Evolutionary conservation across 64 coral and sea anemone species (phyloP).

Genomic region (Montipora sp.): DNA sequence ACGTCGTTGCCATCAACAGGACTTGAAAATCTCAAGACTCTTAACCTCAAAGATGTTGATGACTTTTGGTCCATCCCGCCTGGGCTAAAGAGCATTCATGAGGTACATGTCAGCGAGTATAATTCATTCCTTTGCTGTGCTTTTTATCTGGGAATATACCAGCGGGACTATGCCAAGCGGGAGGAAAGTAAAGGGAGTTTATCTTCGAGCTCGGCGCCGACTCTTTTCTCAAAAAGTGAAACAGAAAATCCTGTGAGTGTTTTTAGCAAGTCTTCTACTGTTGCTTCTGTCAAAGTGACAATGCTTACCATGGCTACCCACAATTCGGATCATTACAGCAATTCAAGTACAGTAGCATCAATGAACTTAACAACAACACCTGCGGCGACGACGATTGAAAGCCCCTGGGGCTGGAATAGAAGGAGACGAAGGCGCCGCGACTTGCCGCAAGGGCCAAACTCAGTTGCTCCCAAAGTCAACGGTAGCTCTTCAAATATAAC

Average conservation of each 20-base stretch:
- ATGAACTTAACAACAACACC: not conserved
- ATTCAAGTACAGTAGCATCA: not conserved
- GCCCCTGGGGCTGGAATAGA: not conserved
- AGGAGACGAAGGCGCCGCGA: slow-evolving; percentile 17
- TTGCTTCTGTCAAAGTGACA: not conserved
- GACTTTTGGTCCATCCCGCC: slow-evolving; percentile 82
- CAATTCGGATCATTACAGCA: not conserved
- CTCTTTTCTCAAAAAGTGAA: not conserved
- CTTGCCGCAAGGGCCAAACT: not conserved
- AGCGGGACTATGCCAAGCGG: slow-evolving; percentile 6
- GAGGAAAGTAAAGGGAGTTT: not conserved
- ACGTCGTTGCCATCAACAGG: slow-evolving; percentile 68
- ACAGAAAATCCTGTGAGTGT: not conserved
- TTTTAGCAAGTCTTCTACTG: slow-evolving; percentile 22
- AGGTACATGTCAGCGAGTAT: slow-evolving; percentile 71
- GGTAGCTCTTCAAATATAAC: not conserved
- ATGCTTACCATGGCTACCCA: not conserved
- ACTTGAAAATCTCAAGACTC: slow-evolving; percentile 35
- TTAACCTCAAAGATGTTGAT: slow-evolving; percentile 65
- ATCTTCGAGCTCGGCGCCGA: not conserved
- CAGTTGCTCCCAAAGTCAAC: slow-evolving; percentile 32
- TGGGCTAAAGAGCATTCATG: slow-evolving; percentile 45
- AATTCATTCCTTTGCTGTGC: slow-evolving; percentile 91
- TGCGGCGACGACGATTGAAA: not conserved
- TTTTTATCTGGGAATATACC: slow-evolving; percentile 48